Percentiles rank a stretch among this genome's conserved stretches.
phyloP scores from a whole-genome alignment of 2,797 vertebrate genomes.

The Prionace glauca region DNA sequence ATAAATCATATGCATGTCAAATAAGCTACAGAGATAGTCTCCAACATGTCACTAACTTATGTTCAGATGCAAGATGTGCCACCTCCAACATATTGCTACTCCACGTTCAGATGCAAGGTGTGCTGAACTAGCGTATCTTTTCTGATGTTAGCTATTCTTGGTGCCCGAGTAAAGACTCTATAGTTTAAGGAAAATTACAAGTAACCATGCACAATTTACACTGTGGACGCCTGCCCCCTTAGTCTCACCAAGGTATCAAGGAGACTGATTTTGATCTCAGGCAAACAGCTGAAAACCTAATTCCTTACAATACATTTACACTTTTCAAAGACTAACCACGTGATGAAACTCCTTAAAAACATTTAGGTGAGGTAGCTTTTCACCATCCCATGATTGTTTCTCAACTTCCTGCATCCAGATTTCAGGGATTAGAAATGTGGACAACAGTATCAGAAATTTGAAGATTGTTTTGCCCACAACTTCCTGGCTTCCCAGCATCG shows the following conservation, averaged over 20 bases:
- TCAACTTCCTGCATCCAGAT: not conserved
- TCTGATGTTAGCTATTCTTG: not conserved
- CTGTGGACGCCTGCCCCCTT: not conserved
- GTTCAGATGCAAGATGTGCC: not conserved
- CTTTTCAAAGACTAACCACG: not conserved
- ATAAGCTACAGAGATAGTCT: not conserved
- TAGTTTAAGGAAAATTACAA: not conserved
- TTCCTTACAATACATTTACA: not conserved
- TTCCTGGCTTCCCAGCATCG: too few relatives aligned
- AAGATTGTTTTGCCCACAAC: too few relatives aligned
- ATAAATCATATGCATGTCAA: not conserved
- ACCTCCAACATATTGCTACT: not conserved
- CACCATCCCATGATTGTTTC: not conserved
- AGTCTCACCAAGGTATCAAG: not conserved
- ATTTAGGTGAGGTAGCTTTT: not conserved
- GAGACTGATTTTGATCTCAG: not conserved
- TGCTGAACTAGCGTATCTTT: not conserved
- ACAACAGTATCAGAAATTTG: not conserved
- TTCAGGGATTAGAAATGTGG: not conserved
- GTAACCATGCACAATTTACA: not conserved
- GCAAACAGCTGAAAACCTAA: not conserved
- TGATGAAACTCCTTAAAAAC: not conserved
- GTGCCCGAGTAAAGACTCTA: not conserved
- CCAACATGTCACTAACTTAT: not conserved
- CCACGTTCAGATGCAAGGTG: not conserved